Evolutionary conservation across 2,888 invertebrate genomes (phyloP).

Genomic region (Drosophila nigricruria): DNA sequence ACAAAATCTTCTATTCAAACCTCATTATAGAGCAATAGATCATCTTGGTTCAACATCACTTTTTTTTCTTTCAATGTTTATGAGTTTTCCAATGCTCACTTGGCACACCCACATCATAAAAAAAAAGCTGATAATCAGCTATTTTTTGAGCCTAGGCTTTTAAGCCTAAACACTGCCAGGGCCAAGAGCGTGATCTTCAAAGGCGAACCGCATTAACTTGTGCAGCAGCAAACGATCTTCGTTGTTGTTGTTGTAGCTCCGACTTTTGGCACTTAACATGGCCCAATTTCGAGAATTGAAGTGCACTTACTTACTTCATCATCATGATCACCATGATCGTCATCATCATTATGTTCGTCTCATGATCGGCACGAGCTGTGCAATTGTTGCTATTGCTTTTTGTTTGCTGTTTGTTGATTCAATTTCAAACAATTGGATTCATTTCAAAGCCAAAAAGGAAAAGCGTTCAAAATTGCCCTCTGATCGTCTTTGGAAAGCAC

Average conservation of each 20-base stretch:
- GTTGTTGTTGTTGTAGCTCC: slow-evolving; percentile 34
- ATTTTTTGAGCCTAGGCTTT: slow-evolving; percentile 44
- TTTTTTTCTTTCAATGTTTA: slow-evolving; percentile 1
- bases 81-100: slow-evolving; percentile 23
- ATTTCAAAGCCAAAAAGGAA: slow-evolving; percentile 77
- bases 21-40: slow-evolving; percentile 8
- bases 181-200: slow-evolving; percentile 70
- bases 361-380: slow-evolving; percentile 66
- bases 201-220: slow-evolving; percentile 54
- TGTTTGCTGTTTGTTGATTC: slow-evolving; percentile 51
- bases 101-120: slow-evolving; percentile 52
- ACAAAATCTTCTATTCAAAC: neutral
- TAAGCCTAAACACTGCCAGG: slow-evolving; percentile 70
- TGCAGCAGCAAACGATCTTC: slow-evolving; percentile 42
- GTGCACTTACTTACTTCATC: slow-evolving; percentile 69
- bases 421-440: slow-evolving; percentile 64
- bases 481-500: slow-evolving; percentile 59
- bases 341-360: slow-evolving; percentile 38
- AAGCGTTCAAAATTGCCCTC: slow-evolving; percentile 78
- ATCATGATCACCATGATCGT: slow-evolving; percentile 27
- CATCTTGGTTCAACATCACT: slow-evolving; percentile 10
- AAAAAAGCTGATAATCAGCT: slow-evolving; percentile 33
- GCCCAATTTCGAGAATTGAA: slow-evolving; percentile 74
- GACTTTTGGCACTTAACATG: slow-evolving; percentile 73
- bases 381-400: slow-evolving; percentile 36